Base-by-base conservation (phyloP, 2,888 invertebrate genomes). In the Erebia aethiops region DNA sequence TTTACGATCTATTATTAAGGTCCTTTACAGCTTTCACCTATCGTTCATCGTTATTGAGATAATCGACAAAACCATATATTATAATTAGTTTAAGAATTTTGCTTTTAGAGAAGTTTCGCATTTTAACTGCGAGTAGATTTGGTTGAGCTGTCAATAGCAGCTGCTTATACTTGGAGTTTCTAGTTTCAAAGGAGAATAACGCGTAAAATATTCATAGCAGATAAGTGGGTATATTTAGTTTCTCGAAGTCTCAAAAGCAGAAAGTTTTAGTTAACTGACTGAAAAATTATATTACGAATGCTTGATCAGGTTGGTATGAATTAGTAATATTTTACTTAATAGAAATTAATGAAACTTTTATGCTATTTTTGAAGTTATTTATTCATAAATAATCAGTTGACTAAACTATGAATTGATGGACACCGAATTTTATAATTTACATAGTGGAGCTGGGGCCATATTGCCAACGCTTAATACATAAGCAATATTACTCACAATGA, bases 121-220 rank as follows among this genome's bases (percentile, higher is more conserved):
- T 69, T 54, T 18, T 71, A 67, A 71, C 70, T 74, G 13, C 11
- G 46, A 46, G 13, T 46, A 74, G 72, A 74, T 74, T 75, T 64
- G 62, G 67, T 67, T 71, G 21, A 72, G 69, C 81, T 83, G 82
- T 79, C 84, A 84, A 81, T 83, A 80, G 77, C 83, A 83, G 81
- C 71, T 71, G 77, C 78, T 76, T 77, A 78, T 76, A 77, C 76
- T 78, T 74, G 74, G 62, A 80, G 75, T 70, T 71, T 72, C 73
- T 71, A 75, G 76, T 77, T 78, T 76, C 74, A 80, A 76, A 80
- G 75, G 72, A 78, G 78, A 78, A 78, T 78, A 76, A 77, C 76
- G 76, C 76, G 75, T 78, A 62, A 69, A 74, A 74, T 72, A 71
- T 74, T 71, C 71, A 73, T 65, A 61, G 71, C 46, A 70, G 73